Evolutionary conservation across 2,797 vertebrate species (phyloP).

Genomic region (Fundulus diaphanus): DNA sequence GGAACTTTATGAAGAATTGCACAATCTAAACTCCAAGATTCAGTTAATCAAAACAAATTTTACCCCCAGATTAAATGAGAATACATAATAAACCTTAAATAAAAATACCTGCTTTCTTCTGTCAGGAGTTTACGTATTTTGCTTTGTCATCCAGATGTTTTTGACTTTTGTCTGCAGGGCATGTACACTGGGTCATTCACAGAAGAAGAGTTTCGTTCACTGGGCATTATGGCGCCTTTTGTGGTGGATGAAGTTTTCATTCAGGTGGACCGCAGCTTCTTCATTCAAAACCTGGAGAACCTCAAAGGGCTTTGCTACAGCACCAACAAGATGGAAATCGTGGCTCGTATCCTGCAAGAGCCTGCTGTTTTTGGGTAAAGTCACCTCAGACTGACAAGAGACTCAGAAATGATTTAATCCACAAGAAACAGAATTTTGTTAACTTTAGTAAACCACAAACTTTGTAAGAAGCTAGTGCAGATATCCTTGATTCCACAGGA

Average conservation of each 20-base stretch:
- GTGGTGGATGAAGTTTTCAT: slow-evolving; percentile 79
- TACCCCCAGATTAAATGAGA: background rate
- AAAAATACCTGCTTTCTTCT: background rate
- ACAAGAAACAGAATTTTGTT: no score
- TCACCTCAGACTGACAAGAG: background rate
- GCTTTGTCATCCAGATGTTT: background rate
- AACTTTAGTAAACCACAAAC: background rate
- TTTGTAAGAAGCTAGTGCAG: background rate
- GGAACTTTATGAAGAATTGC: background rate
- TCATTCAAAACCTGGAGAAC: slow-evolving; percentile 70
- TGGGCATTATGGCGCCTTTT: slow-evolving; percentile 81
- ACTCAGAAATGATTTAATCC: no score
- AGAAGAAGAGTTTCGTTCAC: slow-evolving; percentile 75
- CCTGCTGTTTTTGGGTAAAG: slow-evolving; percentile 76
- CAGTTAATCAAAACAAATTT: background rate
- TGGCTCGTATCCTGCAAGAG: slow-evolving; percentile 79
- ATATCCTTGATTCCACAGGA: no score
- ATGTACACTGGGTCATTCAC: slow-evolving; percentile 79
- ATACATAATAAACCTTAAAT: background rate
- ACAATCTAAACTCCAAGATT: background rate
- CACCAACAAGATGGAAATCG: slow-evolving; percentile 68
- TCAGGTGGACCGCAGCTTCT: slow-evolving; percentile 77
- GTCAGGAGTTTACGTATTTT: background rate
- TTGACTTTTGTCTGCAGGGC: slow-evolving; percentile 53
- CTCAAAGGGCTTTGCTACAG: slow-evolving; percentile 78